A percentile compares a stretch with the other conserved stretches of the same genome.
Evolutionary conservation across 2,113 vertebrate genomes (phyloP).

Genomic region (Esox niger): DNA sequence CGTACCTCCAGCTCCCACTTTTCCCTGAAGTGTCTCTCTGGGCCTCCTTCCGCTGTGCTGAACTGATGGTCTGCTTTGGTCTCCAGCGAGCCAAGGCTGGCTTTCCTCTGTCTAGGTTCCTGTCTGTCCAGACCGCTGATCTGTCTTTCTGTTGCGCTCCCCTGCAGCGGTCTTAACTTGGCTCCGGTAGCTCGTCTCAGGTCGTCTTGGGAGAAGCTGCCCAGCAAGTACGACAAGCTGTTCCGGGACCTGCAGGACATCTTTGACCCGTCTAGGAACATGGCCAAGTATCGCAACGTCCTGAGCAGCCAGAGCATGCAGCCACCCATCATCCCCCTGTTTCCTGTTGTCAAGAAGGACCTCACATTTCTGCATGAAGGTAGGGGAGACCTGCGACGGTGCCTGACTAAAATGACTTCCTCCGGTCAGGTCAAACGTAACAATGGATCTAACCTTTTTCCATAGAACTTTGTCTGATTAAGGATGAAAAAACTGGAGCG

Average conservation of each 20-base stretch:
- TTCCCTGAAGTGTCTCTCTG: too few species aligned
- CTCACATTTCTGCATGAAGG: constrained; percentile 98
- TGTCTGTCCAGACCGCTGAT: constrained; percentile 13
- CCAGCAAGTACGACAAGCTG: constrained; percentile 95
- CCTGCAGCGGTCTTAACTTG: constrained; percentile 88
- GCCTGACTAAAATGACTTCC: too few species aligned
- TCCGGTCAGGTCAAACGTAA: too few species aligned
- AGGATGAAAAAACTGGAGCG: too few species aligned
- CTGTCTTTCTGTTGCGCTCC: neutral
- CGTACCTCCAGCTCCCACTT: too few species aligned
- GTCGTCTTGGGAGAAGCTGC: constrained; percentile 93
- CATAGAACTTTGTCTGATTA: too few species aligned
- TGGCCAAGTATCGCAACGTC: constrained; percentile 96
- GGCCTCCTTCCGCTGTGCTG: too few species aligned
- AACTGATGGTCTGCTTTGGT: too few species aligned
- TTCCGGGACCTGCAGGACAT: constrained; percentile 94
- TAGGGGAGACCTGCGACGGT: constrained; percentile 49
- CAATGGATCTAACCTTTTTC: too few species aligned
- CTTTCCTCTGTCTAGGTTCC: too few species aligned
- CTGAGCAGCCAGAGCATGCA: constrained; percentile 97
- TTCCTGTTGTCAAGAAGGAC: constrained; percentile 97
- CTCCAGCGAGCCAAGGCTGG: too few species aligned
- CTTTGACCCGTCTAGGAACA: constrained; percentile 96
- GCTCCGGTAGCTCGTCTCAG: constrained; percentile 89
- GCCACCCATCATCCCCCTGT: constrained; percentile 95